These are phyloP conservation scores for Colossoma macropomum DNA, from an alignment of 2,113 vertebrate species.

Conservation along the genomic window DNA sequence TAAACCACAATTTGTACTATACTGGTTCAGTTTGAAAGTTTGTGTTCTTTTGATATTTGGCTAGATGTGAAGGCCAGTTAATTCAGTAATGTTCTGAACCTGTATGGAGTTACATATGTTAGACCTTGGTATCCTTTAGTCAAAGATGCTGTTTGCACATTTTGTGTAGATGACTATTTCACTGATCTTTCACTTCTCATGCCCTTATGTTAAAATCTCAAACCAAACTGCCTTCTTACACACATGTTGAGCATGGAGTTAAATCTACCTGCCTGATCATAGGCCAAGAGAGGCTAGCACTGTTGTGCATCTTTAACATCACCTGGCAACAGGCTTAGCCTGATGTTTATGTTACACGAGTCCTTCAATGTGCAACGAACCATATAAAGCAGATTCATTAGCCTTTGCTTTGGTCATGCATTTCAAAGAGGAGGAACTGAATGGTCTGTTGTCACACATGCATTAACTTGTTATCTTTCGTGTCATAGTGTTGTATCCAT, in stretches of 20 bases:
- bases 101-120: too few relatives aligned
- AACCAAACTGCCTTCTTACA: not conserved
- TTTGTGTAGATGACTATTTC: too few relatives aligned
- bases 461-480: not conserved
- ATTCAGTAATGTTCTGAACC: too few relatives aligned
- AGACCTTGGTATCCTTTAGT: too few relatives aligned
- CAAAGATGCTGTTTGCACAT: too few relatives aligned
- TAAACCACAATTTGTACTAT: too few relatives aligned
- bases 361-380: not conserved
- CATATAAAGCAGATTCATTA: not conserved
- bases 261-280: not conserved
- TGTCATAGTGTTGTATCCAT: not conserved
- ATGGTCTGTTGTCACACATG: not conserved
- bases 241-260: not conserved
- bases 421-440: not conserved
- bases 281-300: not conserved
- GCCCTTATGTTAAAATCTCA: not conserved
- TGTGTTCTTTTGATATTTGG: too few relatives aligned
- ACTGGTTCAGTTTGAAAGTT: too few relatives aligned
- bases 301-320: not conserved
- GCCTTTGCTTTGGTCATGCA: not conserved
- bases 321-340: not conserved
- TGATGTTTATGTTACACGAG: slow-evolving; percentile 11
- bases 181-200: not conserved
- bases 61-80: too few relatives aligned